Evolutionary conservation across 2,113 vertebrate genomes (phyloP).

Genomic region (Picathartes gymnocephalus): DNA sequence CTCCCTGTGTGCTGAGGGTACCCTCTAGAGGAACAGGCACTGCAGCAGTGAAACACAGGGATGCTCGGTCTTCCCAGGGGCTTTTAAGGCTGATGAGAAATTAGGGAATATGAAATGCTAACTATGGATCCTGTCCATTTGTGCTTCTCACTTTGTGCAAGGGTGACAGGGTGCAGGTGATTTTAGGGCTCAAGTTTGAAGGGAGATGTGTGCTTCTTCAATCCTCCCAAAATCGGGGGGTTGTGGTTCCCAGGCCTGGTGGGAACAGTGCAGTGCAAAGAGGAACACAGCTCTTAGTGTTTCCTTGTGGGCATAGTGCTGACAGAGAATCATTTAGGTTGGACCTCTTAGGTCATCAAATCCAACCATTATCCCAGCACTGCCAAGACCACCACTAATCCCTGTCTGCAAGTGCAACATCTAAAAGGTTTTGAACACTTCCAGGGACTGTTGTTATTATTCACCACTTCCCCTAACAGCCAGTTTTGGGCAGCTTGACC

Average conservation of each 20-base stretch:
- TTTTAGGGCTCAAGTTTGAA: not conserved
- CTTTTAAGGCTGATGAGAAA: not conserved
- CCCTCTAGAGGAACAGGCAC: slow-evolving; percentile 61
- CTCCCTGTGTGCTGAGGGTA: slow-evolving; percentile 21
- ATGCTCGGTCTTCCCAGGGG: not conserved
- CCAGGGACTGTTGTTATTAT: not conserved
- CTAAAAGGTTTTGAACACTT: not conserved
- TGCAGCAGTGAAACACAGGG: not conserved
- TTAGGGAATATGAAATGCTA: not conserved
- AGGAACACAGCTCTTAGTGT: not conserved
- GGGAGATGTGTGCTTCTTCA: not conserved
- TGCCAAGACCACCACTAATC: not conserved
- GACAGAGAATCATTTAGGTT: not conserved
- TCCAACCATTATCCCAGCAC: not conserved
- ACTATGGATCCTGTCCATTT: not conserved
- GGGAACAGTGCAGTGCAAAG: not conserved
- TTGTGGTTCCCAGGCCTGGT: not conserved
- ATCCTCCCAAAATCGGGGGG: not conserved
- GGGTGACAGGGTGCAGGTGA: not conserved
- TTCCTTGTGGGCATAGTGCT: not conserved
- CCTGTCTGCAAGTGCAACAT: too few species aligned
- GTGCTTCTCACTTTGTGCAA: not conserved
- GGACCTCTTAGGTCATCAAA: not conserved
- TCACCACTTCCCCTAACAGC: not conserved
- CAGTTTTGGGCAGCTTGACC: not conserved